These are phyloP conservation scores for Tichodroma muraria DNA, from an alignment of 2,113 vertebrate genomes.

Conservation along the genomic window DNA sequence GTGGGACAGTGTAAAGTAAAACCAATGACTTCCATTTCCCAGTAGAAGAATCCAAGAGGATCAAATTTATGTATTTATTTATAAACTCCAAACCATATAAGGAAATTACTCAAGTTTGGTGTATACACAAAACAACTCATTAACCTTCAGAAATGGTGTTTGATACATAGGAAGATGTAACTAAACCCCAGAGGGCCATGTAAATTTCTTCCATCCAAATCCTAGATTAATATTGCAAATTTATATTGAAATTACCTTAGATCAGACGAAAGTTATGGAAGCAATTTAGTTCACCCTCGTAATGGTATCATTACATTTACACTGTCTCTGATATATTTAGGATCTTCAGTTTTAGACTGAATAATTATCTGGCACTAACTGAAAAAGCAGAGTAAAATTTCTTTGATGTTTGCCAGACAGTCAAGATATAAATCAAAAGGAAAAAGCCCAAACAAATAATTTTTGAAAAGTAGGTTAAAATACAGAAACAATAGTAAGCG, in stretches of 20 bases:
- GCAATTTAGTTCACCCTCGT: background rate
- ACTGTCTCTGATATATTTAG: background rate
- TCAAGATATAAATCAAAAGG: background rate
- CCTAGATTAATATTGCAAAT: background rate
- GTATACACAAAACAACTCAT: background rate
- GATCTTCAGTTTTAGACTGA: background rate
- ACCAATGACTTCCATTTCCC: background rate
- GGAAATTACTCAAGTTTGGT: background rate
- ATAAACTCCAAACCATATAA: background rate
- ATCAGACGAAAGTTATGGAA: background rate
- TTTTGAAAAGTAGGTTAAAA: background rate
- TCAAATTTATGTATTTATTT: background rate
- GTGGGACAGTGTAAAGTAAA: background rate
- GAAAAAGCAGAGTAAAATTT: background rate
- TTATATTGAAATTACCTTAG: background rate
- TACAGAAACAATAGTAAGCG: background rate
- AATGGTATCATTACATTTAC: background rate
- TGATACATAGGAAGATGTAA: background rate
- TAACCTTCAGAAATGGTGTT: background rate
- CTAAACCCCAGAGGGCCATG: background rate
- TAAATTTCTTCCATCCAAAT: background rate
- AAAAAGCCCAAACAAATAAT: background rate
- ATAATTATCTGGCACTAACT: background rate
- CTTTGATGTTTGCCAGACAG: background rate
- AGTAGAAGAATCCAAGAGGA: background rate